These are phyloP conservation scores for Homarus americanus DNA, from an alignment of 1,140 invertebrate species.

Conservation along the genomic window DNA sequence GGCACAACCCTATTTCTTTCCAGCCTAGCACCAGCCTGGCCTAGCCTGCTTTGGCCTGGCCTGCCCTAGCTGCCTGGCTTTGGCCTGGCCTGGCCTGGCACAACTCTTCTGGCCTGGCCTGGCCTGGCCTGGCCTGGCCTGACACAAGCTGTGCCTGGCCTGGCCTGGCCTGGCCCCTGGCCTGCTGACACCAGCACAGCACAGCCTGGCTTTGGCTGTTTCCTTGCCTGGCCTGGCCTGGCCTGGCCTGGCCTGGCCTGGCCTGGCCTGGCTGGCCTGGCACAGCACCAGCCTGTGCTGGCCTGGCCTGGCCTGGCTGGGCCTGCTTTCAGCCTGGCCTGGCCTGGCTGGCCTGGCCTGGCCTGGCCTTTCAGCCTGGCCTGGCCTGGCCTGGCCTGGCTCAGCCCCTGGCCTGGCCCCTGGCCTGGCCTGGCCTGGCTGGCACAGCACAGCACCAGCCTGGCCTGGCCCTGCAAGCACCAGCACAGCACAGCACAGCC, in stretches of 20 bases:
- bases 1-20: not conserved
- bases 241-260: conserved; percentile 14
- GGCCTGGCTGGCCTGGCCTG: conserved; percentile 55
- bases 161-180: not conserved
- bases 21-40: conserved; percentile 37
- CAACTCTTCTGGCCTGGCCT: conserved; percentile 45
- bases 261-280: conserved; percentile 23
- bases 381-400: conserved; percentile 10
- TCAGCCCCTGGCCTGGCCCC: conserved; percentile 6
- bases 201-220: conserved; percentile 35
- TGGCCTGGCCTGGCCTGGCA: conserved; percentile 37
- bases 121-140: conserved; percentile 65
- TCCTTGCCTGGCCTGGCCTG: conserved; percentile 38
- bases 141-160: conserved; percentile 56
- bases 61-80: conserved; percentile 12
- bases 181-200: not conserved
- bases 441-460: not conserved
- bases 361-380: conserved; percentile 10
- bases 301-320: conserved; percentile 24
- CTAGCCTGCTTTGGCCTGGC: conserved; percentile 51
- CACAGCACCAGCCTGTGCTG: conserved; percentile 58
- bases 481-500: conserved; percentile 54
- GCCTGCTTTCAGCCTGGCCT: conserved; percentile 39
- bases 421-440: conserved; percentile 24
- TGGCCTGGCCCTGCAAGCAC: conserved; percentile 1